A percentile compares a stretch with the other conserved stretches of the same genome.
Conservation (phyloP, 2,888 invertebrate species). For the Drosophila cognata region DNA sequence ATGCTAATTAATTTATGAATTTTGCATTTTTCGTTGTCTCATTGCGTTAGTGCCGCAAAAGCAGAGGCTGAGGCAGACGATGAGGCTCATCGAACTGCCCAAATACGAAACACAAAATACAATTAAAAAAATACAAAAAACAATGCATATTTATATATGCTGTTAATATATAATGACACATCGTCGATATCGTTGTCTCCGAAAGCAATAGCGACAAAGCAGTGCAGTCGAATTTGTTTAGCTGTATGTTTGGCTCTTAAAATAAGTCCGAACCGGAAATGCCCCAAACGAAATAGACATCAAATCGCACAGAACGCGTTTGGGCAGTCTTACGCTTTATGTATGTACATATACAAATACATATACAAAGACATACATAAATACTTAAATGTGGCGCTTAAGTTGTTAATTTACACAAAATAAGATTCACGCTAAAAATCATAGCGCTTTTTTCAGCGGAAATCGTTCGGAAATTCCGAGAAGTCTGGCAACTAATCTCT, state of each 20-base stretch:
- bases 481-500: slow-evolving; percentile 22
- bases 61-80: background rate
- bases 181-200: slow-evolving; percentile 33
- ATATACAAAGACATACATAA: slow-evolving; percentile 14
- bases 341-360: background rate
- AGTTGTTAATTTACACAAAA: slow-evolving; percentile 68
- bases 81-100: slow-evolving; percentile 43
- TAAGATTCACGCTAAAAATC: slow-evolving; percentile 17
- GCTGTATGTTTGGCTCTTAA: slow-evolving; percentile 14
- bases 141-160: slow-evolving; percentile 23
- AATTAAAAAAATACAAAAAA: slow-evolving; percentile 26
- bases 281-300: slow-evolving; percentile 45
- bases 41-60: slow-evolving; percentile 14
- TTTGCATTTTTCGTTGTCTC: slow-evolving; percentile 26
- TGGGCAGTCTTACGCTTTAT: slow-evolving; percentile 16
- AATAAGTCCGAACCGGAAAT: slow-evolving; percentile 63
- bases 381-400: slow-evolving; percentile 74
- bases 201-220: slow-evolving; percentile 40
- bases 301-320: slow-evolving; percentile 29
- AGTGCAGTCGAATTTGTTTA: slow-evolving; percentile 44
- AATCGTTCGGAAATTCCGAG: slow-evolving; percentile 58
- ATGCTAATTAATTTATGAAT: slow-evolving; percentile 74
- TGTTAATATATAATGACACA: slow-evolving; percentile 70
- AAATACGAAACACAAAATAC: slow-evolving; percentile 31
- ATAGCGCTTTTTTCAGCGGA: slow-evolving; percentile 41